Base-by-base conservation (phyloP, 2,888 invertebrate genomes). In the Volucella bombylans region DNA sequence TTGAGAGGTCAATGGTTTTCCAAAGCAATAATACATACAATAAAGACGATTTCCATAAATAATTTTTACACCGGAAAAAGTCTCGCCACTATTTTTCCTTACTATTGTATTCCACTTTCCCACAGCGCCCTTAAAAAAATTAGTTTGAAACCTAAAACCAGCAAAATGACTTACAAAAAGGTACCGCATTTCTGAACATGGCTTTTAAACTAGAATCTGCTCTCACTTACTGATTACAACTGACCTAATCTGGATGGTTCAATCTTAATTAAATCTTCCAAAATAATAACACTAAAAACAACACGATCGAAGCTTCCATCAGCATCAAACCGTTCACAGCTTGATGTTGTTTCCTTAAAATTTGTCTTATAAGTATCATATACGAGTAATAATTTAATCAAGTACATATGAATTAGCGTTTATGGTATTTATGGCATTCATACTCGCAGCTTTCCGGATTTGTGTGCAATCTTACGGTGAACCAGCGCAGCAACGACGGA, bases 261-360 rank as follows among this genome's bases (percentile, higher is more conserved):
- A 65, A 74, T 76, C 76, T 76, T 69, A 78, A 78, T 78, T 71
- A 69, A 78, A 78, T 78, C 69, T 78, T 39, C 43, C n/a, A 71
- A 31, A 45, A 23, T 55, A 55, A 78, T 64, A 64, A 57, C 69
- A 64, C 38, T 4, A 55, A 64, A 11, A 31, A 39, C 14, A 43
- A 43, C 4, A 11, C 11, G 14, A 4, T 31, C 12, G 31, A 43
- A 8, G 6, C 18, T 8, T 14, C 2, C 8, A 9, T 43, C 43
- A 9, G 9, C 23, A 14, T 49, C 6, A 39, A 61, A 71, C 45
- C 59, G 69, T 55, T 78, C 64, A n/a, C 78, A 78, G 64, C 69
- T 41, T 64, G 78, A 69, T 68, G 77, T 47, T 23, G 47, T n/a
- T 50, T 49, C 55, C 45, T 55, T 43, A 64, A 64, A 78, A 64